These are phyloP conservation scores for Drosophila simulans DNA, from an alignment of 1,140 invertebrate species.

Conservation along the genomic window DNA sequence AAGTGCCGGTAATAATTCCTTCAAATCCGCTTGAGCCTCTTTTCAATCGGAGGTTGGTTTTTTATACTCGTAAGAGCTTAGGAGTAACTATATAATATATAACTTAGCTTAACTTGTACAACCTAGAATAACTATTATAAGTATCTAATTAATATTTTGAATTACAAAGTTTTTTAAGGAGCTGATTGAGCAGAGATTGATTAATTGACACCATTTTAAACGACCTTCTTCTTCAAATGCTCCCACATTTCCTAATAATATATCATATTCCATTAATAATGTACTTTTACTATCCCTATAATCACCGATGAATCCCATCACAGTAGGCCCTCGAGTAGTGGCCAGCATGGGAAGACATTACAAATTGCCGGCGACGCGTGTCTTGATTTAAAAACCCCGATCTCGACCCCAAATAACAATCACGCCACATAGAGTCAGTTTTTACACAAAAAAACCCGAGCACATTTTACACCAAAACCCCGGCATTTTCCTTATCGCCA, in stretches of 20 bases:
- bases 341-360: slow-evolving; percentile 37
- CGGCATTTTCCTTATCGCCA: slow-evolving; percentile 38
- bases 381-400: slow-evolving; percentile 68
- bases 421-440: slow-evolving; percentile 44
- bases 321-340: slow-evolving; percentile 3
- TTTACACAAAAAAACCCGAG: slow-evolving; percentile 30
- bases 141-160: too few species aligned
- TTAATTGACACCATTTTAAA: too few species aligned
- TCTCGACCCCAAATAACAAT: slow-evolving; percentile 35
- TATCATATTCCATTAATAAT: not conserved
- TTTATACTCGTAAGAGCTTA: too few species aligned
- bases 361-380: slow-evolving; percentile 46
- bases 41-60: not conserved
- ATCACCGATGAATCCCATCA: not conserved
- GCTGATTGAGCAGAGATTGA: too few species aligned
- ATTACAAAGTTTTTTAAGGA: not conserved
- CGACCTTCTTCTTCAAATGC: too few species aligned
- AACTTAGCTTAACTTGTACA: too few species aligned
- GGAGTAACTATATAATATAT: not conserved
- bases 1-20: slow-evolving; percentile 10
- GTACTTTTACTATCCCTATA: not conserved
- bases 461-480: slow-evolving; percentile 36
- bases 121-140: too few species aligned
- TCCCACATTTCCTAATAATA: not conserved
- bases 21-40: slow-evolving; percentile 4